phyloP scores from a whole-genome alignment of 2,113 vertebrate species.

The Ceyx cyanopectus region DNA sequence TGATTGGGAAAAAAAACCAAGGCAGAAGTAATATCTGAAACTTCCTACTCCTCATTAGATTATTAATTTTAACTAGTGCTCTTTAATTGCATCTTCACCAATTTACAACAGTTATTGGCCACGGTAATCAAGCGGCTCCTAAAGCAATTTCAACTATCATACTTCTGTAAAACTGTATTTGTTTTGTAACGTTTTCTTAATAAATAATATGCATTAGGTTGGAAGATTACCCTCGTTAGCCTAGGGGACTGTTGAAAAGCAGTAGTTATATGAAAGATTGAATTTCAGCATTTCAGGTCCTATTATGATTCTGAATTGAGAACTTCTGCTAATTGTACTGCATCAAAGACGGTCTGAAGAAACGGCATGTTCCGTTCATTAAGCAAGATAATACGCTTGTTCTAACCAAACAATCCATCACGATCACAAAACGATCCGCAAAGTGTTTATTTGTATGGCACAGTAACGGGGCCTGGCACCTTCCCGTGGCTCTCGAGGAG shows the following conservation, averaged over 20 bases:
- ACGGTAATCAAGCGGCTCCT: slow-evolving; percentile 35
- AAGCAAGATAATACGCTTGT: background rate
- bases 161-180: background rate
- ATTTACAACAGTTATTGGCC: slow-evolving; percentile 9
- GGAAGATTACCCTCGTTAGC: slow-evolving; percentile 45
- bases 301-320: slow-evolving; percentile 26
- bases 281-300: slow-evolving; percentile 49
- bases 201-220: slow-evolving; percentile 19
- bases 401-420: background rate
- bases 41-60: background rate
- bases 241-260: slow-evolving; percentile 34
- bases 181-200: slow-evolving; percentile 25
- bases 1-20: background rate
- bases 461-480: background rate
- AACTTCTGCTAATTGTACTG: slow-evolving; percentile 10
- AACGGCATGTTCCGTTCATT: background rate
- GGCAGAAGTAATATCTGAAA: background rate
- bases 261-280: slow-evolving; percentile 13
- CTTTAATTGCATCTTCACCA: slow-evolving; percentile 20
- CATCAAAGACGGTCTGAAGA: slow-evolving; percentile 3
- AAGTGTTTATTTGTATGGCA: background rate
- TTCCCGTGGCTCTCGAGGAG: background rate
- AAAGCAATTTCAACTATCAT: slow-evolving; percentile 36
- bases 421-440: background rate
- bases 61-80: slow-evolving; percentile 12